Conservation (phyloP, 1,140 invertebrate species). For the Pachypsylla venusta region DNA sequence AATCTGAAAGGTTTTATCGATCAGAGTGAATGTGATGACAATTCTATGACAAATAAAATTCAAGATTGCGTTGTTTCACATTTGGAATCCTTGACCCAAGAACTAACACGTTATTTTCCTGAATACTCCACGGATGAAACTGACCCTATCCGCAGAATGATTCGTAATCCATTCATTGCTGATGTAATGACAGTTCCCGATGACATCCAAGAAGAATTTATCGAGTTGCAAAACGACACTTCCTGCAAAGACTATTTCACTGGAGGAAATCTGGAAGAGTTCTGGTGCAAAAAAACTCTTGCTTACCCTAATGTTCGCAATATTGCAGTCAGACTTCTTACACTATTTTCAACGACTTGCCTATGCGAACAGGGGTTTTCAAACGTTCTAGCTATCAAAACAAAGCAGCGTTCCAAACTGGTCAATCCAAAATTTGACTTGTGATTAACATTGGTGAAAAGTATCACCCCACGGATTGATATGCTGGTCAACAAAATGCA, state of each 20-base stretch:
- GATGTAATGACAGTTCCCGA: constrained; percentile 10
- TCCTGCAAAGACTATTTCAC: not conserved
- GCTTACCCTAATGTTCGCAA: constrained; percentile 10
- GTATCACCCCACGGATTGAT: not conserved
- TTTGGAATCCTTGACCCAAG: constrained; percentile 13
- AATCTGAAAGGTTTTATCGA: constrained; percentile 2
- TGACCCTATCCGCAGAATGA: constrained; percentile 6
- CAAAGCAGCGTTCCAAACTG: constrained; percentile 21
- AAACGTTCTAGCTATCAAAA: constrained; percentile 20
- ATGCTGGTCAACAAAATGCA: constrained; percentile 3
- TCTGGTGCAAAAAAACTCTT: constrained; percentile 1
- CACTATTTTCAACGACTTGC: constrained; percentile 18
- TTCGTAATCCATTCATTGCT: constrained; percentile 13
- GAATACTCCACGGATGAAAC: constrained; percentile 9
- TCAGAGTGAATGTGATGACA: too few relatives aligned
- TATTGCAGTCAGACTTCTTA: constrained; percentile 10
- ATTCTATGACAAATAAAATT: constrained; percentile 10
- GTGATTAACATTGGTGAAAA: constrained; percentile 14
- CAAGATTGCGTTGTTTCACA: constrained; percentile 9
- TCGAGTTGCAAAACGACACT: constrained; percentile 6
- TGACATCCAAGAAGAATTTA: constrained; percentile 12
- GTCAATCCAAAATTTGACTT: constrained; percentile 14
- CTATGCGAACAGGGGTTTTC: constrained; percentile 21
- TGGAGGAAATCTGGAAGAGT: constrained; percentile 5
- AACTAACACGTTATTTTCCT: constrained; percentile 14